Conservation (phyloP, 2,797 vertebrate species). For the Crax fasciolata region DNA sequence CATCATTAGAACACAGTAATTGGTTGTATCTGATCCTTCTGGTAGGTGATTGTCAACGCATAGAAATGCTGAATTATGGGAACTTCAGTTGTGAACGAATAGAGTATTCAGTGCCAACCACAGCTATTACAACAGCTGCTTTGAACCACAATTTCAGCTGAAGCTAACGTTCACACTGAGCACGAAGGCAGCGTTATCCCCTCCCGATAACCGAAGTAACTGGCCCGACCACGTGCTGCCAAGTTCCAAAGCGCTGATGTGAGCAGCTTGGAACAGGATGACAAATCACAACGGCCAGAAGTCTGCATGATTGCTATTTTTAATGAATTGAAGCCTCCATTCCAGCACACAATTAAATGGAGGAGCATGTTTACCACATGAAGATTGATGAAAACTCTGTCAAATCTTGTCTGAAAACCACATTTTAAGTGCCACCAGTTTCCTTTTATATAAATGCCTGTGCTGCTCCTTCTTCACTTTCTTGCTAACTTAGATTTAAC, state of each 20-base stretch:
- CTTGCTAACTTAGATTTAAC: neutral
- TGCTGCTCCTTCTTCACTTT: neutral
- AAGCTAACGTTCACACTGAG: neutral
- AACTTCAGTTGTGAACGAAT: neutral
- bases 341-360: neutral
- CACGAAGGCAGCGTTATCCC: neutral
- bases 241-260: neutral
- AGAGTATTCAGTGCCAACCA: neutral
- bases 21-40: neutral
- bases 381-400: neutral
- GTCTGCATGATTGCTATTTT: neutral
- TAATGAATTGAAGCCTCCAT: neutral
- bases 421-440: neutral
- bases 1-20: neutral
- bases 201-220: neutral
- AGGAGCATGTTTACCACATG: neutral
- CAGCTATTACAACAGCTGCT: neutral
- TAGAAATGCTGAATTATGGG: neutral
- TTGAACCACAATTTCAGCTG: neutral
- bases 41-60: neutral
- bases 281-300: neutral
- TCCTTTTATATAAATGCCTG: neutral
- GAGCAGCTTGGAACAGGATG: neutral
- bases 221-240: neutral
- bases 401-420: conserved; percentile 34